A percentile compares a stretch with the other conserved stretches of the same genome.
phyloP scores from a whole-genome alignment of 2,888 invertebrate genomes.

The Dichetophora obliterata region DNA sequence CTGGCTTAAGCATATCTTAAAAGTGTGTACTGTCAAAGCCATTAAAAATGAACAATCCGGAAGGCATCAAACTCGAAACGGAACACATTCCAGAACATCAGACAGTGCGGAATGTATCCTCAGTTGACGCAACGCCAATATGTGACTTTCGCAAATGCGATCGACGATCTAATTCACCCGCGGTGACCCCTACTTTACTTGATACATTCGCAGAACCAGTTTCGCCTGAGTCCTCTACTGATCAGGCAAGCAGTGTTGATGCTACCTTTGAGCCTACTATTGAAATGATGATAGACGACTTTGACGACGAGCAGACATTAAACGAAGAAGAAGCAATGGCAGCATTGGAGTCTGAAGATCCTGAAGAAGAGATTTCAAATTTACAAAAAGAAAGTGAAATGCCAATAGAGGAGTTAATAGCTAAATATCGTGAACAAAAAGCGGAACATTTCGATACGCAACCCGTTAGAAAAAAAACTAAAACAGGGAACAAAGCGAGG shows the following conservation, averaged over 20 bases:
- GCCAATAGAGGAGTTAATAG: conserved; percentile 93
- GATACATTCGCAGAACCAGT: conserved; percentile 51
- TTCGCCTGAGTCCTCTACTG: conserved; percentile 63
- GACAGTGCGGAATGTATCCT: neutral
- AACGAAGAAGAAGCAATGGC: conserved; percentile 97
- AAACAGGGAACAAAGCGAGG: conserved; percentile 42
- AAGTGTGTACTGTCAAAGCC: no score
- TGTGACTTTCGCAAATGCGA: conserved; percentile 33
- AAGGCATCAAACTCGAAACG: neutral
- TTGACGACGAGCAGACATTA: conserved; percentile 95
- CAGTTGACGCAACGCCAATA: neutral
- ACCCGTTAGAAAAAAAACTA: conserved; percentile 42
- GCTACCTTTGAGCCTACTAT: conserved; percentile 90
- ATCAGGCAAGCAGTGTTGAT: conserved; percentile 56
- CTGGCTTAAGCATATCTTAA: no score
- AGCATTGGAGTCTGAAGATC: conserved; percentile 86
- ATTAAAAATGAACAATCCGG: no score
- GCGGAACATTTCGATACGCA: conserved; percentile 51
- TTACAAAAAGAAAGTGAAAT: conserved; percentile 94
- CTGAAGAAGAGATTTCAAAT: conserved; percentile 88
- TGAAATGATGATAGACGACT: conserved; percentile 98
- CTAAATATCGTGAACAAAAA: conserved; percentile 83
- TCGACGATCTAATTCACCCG: conserved; percentile 42
- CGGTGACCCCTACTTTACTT: conserved; percentile 36
- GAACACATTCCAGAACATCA: neutral